A percentile compares a stretch with the other conserved stretches of the same genome.
These are phyloP conservation scores for Tetraodon nigroviridis DNA, from an alignment of 2,113 vertebrate species.

Conservation along the genomic window DNA sequence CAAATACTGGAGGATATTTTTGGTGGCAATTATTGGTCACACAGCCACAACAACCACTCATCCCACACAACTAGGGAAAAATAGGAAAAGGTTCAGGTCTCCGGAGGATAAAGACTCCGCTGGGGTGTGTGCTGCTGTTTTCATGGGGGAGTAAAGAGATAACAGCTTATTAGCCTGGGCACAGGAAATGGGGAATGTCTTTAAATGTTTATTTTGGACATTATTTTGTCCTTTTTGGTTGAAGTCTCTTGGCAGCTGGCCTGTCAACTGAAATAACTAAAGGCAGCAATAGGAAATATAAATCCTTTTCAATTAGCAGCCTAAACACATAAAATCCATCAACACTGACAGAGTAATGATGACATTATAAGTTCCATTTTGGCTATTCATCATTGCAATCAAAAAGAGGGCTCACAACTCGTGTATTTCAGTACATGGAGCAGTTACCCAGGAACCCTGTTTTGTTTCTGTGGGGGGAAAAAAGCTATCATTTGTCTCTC, in stretches of 20 bases:
- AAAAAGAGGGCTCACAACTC: neutral
- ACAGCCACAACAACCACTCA: conserved; percentile 6
- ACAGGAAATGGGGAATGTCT: conserved; percentile 38
- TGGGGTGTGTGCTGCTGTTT: conserved; percentile 27
- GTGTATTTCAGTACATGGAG: neutral
- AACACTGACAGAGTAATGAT: conserved; percentile 14
- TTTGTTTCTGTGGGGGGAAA: neutral
- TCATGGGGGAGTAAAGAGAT: conserved; percentile 45
- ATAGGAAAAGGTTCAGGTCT: conserved; percentile 8
- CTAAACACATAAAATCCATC: conserved; percentile 22
- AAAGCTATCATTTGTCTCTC: too few species aligned
- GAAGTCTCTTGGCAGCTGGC: neutral
- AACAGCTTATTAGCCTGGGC: conserved; percentile 27
- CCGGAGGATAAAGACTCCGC: conserved; percentile 12
- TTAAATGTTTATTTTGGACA: conserved; percentile 23
- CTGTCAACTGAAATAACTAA: conserved; percentile 43
- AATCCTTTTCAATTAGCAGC: conserved; percentile 20
- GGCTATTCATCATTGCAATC: conserved; percentile 26
- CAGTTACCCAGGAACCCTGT: conserved; percentile 7
- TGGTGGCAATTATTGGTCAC: neutral
- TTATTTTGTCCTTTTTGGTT: conserved; percentile 18
- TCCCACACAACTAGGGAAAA: too few species aligned
- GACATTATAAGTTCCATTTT: conserved; percentile 29
- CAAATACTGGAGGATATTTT: conserved; percentile 9
- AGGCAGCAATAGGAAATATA: conserved; percentile 23